These are phyloP conservation scores for Lochmaea crataegi DNA, from an alignment of 2,888 invertebrate genomes.

Conservation along the genomic window DNA sequence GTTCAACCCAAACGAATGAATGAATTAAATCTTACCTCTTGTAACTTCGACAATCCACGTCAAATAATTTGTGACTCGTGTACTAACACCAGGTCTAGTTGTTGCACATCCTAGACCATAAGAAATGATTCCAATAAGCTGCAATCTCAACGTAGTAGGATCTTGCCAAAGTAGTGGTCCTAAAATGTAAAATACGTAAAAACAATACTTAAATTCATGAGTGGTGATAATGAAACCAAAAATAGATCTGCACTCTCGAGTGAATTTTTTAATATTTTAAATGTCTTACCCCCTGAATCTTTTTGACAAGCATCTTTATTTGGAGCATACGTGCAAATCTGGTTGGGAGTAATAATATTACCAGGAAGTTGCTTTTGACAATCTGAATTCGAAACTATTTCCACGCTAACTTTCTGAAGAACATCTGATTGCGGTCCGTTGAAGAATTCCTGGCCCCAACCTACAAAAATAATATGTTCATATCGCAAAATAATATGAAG, in stretches of 20 bases:
- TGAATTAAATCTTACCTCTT: slow-evolving; percentile 37
- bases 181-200: slow-evolving; percentile 14
- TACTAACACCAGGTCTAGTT: slow-evolving; percentile 68
- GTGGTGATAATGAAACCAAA: too few species aligned
- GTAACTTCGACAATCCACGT: slow-evolving; percentile 67
- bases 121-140: slow-evolving; percentile 68
- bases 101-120: slow-evolving; percentile 70
- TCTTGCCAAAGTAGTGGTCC: slow-evolving; percentile 66
- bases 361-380: slow-evolving; percentile 61
- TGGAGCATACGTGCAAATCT: slow-evolving; percentile 53
- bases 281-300: slow-evolving; percentile 53
- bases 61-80: slow-evolving; percentile 68
- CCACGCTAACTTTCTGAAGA: slow-evolving; percentile 68
- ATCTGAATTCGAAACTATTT: slow-evolving; percentile 65
- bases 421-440: slow-evolving; percentile 67
- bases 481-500: not conserved
- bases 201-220: too few species aligned
- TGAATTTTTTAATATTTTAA: too few species aligned
- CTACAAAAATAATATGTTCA: slow-evolving; percentile 59
- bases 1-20: too few species aligned
- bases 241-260: too few species aligned
- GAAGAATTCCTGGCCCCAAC: slow-evolving; percentile 71
- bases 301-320: slow-evolving; percentile 55
- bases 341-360: slow-evolving; percentile 51
- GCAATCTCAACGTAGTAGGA: slow-evolving; percentile 59